These are phyloP conservation scores for Drosophila lini DNA, from an alignment of 1,140 invertebrate species.

Conservation along the genomic window DNA sequence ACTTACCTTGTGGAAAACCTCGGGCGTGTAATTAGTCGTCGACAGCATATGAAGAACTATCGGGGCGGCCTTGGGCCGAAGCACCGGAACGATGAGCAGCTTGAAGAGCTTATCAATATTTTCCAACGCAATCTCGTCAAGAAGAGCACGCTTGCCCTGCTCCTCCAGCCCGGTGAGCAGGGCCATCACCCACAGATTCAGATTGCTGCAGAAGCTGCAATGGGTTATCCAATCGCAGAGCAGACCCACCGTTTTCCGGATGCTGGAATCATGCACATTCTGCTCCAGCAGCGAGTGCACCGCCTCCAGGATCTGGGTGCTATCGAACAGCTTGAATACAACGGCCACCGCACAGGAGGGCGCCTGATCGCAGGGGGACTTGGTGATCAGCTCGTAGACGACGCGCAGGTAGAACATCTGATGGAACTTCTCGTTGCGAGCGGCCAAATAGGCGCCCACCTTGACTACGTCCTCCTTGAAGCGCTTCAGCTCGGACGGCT, in stretches of 20 bases:
- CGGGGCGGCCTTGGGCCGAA: slow-evolving; percentile 84
- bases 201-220: slow-evolving; percentile 85
- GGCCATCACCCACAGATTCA: slow-evolving; percentile 85
- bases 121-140: slow-evolving; percentile 85
- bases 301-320: slow-evolving; percentile 83
- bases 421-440: slow-evolving; percentile 63
- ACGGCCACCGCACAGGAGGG: slow-evolving; percentile 86
- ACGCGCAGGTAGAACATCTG: slow-evolving; percentile 80
- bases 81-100: slow-evolving; percentile 84
- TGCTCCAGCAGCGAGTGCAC: slow-evolving; percentile 84
- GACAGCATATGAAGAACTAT: slow-evolving; percentile 86
- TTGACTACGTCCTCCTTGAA: slow-evolving; percentile 84
- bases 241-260: slow-evolving; percentile 84
- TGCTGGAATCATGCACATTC: slow-evolving; percentile 82
- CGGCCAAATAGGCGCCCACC: slow-evolving; percentile 79
- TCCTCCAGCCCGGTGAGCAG: slow-evolving; percentile 85
- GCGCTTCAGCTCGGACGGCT: slow-evolving; percentile 41
- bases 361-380: slow-evolving; percentile 64
- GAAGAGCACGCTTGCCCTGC: slow-evolving; percentile 84
- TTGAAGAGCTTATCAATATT: slow-evolving; percentile 85
- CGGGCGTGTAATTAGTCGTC: slow-evolving; percentile 84
- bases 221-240: slow-evolving; percentile 85
- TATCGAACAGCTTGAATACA: slow-evolving; percentile 85
- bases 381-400: slow-evolving; percentile 84
- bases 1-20: slow-evolving; percentile 84